Evolutionary conservation across 2,888 invertebrate genomes (phyloP).

Genomic region (Drosophila atroscutellata): DNA sequence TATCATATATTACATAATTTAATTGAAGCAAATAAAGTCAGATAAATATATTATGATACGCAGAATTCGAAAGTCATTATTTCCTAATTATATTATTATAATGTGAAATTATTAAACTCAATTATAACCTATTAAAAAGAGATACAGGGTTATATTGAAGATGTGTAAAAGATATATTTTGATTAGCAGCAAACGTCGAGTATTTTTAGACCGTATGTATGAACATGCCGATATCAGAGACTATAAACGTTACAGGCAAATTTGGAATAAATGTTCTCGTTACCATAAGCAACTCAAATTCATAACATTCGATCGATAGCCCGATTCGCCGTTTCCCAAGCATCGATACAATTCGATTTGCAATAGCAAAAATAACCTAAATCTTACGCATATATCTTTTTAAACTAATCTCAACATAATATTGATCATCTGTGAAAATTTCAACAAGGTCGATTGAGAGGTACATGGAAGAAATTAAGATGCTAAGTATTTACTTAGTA

Average conservation of each 20-base stretch:
- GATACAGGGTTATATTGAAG: not conserved
- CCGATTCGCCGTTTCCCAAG: not conserved
- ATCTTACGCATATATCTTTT: not conserved
- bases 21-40: not conserved
- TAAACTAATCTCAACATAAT: not conserved
- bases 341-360: not conserved
- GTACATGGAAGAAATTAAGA: no score
- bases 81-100: not conserved
- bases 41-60: not conserved
- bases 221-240: not conserved
- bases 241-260: not conserved
- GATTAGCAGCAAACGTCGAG: not conserved
- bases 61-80: not conserved
- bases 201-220: not conserved
- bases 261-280: not conserved
- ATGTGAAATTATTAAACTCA: not conserved
- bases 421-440: not conserved
- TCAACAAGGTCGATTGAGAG: not conserved
- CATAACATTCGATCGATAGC: not conserved
- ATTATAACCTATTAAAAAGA: not conserved
- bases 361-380: fast-evolving
- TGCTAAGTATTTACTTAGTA: not conserved
- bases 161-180: not conserved
- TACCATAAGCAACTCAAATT: not conserved
- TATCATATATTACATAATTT: not conserved